phyloP scores from a whole-genome alignment of 2,888 invertebrate species.

The Ichneumon xanthorius region DNA sequence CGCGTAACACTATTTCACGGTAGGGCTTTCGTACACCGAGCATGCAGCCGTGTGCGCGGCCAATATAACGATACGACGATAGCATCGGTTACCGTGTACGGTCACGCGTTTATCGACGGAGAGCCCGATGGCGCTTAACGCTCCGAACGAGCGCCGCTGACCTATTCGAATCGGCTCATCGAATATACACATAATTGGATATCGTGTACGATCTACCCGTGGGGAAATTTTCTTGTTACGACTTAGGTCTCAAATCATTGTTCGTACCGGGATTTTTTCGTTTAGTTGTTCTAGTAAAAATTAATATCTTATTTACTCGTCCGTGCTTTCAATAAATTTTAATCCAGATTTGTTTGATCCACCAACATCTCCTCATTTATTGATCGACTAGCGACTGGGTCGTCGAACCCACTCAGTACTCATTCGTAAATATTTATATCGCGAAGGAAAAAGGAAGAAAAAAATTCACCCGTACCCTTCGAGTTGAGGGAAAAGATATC shows the following conservation, averaged over 20 bases:
- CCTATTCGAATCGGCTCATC: slow-evolving; percentile 3
- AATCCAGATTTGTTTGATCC: not conserved
- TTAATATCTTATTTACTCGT: no score
- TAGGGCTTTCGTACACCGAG: slow-evolving; percentile 8
- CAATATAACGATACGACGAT: slow-evolving; percentile 25
- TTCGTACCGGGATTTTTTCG: no score
- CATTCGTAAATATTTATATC: not conserved
- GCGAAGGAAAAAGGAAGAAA: not conserved
- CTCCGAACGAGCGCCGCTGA: not conserved
- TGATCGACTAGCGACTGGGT: not conserved
- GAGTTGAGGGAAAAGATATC: not conserved
- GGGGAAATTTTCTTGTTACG: not conserved
- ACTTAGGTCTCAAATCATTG: no score
- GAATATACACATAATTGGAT: slow-evolving; percentile 12
- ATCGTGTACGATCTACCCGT: not conserved
- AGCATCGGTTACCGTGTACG: slow-evolving; percentile 12
- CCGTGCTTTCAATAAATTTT: no score
- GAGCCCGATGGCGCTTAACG: slow-evolving; percentile 21
- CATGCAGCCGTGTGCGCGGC: not conserved
- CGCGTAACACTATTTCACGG: slow-evolving; percentile 8
- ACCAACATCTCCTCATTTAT: not conserved
- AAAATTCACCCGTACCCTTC: not conserved
- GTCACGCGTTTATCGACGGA: slow-evolving; percentile 16
- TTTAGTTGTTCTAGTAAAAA: no score
- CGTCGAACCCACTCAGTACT: not conserved